A percentile compares a stretch with the other conserved stretches of the same genome.
Evolutionary conservation across 1,140 invertebrate species (phyloP).

Genomic region (Drosophila cardini): DNA sequence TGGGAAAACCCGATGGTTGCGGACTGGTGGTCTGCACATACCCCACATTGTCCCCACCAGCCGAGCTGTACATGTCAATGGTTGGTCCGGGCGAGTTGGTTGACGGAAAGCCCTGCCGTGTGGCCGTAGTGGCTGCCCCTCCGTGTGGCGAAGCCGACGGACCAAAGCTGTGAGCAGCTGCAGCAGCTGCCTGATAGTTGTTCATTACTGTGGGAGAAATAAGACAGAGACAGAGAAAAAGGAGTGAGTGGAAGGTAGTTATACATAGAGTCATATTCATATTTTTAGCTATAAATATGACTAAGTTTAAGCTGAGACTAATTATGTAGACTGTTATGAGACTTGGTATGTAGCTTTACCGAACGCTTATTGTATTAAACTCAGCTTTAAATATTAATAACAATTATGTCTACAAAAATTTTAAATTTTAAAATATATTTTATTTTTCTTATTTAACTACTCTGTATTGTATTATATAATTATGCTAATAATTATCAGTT

Average conservation of each 20-base stretch:
- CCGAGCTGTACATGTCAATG: slow-evolving; percentile 95
- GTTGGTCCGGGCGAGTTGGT: slow-evolving; percentile 94
- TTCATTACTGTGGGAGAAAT: slow-evolving; percentile 91
- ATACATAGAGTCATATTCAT: not conserved
- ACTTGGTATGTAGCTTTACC: too few relatives aligned
- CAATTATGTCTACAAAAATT: too few relatives aligned
- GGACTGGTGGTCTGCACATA: slow-evolving; percentile 97
- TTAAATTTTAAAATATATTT: too few relatives aligned
- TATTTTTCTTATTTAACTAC: too few relatives aligned
- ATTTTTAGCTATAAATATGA: too few relatives aligned
- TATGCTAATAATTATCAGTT: too few relatives aligned
- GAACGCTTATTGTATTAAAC: too few relatives aligned
- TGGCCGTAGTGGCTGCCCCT: slow-evolving; percentile 88
- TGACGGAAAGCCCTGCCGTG: slow-evolving; percentile 92
- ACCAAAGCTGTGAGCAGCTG: slow-evolving; percentile 90
- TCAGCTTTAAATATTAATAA: too few relatives aligned
- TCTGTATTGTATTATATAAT: too few relatives aligned
- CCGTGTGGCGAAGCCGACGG: slow-evolving; percentile 85
- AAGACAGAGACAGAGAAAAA: not conserved
- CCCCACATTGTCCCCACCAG: slow-evolving; percentile 92
- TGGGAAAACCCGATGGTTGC: slow-evolving; percentile 95
- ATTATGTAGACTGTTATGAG: too few relatives aligned
- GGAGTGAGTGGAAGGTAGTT: not conserved
- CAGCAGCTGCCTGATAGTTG: slow-evolving; percentile 95
- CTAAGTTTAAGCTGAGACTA: too few relatives aligned